Conservation (phyloP, 2,797 vertebrate genomes). For the Tiaroga cobitis region DNA sequence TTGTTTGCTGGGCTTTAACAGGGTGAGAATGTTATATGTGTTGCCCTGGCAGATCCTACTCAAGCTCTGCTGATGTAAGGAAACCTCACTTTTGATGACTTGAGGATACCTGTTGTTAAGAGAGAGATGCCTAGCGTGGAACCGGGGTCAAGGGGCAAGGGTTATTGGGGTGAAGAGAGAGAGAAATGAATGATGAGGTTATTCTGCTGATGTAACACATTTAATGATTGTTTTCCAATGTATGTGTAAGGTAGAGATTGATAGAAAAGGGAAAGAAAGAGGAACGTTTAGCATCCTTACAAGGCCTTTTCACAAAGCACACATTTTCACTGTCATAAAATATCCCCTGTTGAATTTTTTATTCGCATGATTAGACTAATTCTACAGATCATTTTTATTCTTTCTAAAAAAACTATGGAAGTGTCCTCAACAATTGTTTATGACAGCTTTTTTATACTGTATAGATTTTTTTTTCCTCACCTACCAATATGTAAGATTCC, state of each 20-base stretch:
- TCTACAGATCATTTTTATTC: too few relatives aligned
- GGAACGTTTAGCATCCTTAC: neutral
- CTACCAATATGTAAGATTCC: neutral
- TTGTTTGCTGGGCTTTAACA: neutral
- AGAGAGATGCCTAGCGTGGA: conserved; percentile 34
- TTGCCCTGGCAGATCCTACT: neutral
- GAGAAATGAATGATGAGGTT: conserved; percentile 42
- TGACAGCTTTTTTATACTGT: too few relatives aligned
- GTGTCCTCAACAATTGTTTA: too few relatives aligned
- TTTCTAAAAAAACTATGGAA: neutral
- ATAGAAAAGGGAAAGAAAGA: neutral
- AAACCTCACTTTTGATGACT: conserved; percentile 47
- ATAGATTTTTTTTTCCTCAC: too few relatives aligned
- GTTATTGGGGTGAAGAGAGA: conserved; percentile 48
- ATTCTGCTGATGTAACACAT: conserved; percentile 50
- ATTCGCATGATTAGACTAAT: neutral
- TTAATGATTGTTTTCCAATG: conserved; percentile 6
- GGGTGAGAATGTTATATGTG: conserved; percentile 5
- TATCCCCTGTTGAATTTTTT: neutral
- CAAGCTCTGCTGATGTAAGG: conserved; percentile 29
- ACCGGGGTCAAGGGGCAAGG: conserved; percentile 27
- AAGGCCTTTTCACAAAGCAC: neutral
- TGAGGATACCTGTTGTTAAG: conserved; percentile 55
- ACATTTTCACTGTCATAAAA: neutral
- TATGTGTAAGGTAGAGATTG: conserved; percentile 38